Evolutionary conservation across 2,113 vertebrate species (phyloP), one percentile per base, ranked within the genome.

Genomic region (Argyrosomus japonicus): DNA sequence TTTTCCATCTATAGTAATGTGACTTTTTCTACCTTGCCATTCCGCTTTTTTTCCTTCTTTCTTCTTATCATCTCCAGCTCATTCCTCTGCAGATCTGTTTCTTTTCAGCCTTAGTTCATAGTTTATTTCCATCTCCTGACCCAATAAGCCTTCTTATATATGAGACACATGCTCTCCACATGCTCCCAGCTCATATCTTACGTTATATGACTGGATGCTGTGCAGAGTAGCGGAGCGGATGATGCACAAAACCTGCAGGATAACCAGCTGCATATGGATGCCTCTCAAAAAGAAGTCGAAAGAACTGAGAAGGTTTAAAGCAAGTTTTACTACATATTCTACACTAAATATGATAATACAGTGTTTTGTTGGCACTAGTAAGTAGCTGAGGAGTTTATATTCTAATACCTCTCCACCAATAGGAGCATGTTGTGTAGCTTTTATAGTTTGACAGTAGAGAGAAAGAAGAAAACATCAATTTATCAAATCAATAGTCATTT

Each of bases 51-150:
- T 45, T 36, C 54, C 36, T 25, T 0, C 62, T 11, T 40, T 9
- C 18, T 70, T 77, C 73, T 83, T 89, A 85, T 92, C 78, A 68
- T 25, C 56, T 68, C 50, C 25, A 58, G 74, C 75, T 6, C 79
- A 83, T 81, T 92, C 79, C 81, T 83, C 81, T 76, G 58, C 62
- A 62, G 67, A 13, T 58, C 77, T 87, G 84, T 56, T 81, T 77
- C n/a, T 21, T 75, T 75, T 92, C 71, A 81, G 81, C 36, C 36
- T 47, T 47, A 70, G 43, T 58, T 81, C 53, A 69, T 45, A 63
- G 70, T 68, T 77, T 84, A 88, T 79, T 88, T 91, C 57, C 75
- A 76, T 61, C 83, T 71, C 29, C 36, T 84, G 64, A 90, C 64
- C 51, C 78, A 79, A 63, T 84, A 69, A 82, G 75, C 32, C 57